Evolutionary conservation across 2,113 vertebrate species (phyloP), one percentile per base, ranked within the genome.

Genomic region (Hypocryptadius cinnamomeus): DNA sequence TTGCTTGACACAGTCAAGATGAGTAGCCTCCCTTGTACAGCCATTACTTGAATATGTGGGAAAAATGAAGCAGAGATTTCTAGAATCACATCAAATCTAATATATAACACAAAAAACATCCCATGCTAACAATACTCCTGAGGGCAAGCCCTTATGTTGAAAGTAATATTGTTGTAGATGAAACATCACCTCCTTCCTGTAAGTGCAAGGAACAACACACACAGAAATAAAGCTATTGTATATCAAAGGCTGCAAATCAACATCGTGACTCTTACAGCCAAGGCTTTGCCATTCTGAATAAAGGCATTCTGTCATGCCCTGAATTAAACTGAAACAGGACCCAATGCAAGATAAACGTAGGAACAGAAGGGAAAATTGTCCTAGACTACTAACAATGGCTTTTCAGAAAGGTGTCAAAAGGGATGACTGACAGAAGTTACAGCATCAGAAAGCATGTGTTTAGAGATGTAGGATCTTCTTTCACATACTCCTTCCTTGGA

Each of bases 81-180:
- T 53, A 87, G 70, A 93, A 87, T 59, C 33, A 42, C 15, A 59
- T 19, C 28, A 79, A 79, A 81, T 81, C 56, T 42, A 81, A 84
- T 23, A 45, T 2, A 50, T 13, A 74, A 65, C 0, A 0, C 21
- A n/a, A 73, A 73, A 37, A 70, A 42, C 8, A 6, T n/a, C 27
- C 51, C 44, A 39, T 21, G 42, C 17, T 91, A 70, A 78, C 65
- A 74, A 19, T 30, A 57, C 71, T 23, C 60, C 66, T 33, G 40
- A 68, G 83, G 54, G 71, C 30, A 79, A 88, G 14, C 7, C 48
- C 12, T 69, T 60, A 39, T 10, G 10, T 8, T 76, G 72, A 82
- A 91, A 93, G 44, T 17, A 64, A 72, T 42, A 42, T 20, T 60
- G 44, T 11, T 68, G 33, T 69, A 82, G 35, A 44, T 79, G 57